phyloP scores from a whole-genome alignment of 2,113 vertebrate genomes.

The Nannobrachium achirus region DNA sequence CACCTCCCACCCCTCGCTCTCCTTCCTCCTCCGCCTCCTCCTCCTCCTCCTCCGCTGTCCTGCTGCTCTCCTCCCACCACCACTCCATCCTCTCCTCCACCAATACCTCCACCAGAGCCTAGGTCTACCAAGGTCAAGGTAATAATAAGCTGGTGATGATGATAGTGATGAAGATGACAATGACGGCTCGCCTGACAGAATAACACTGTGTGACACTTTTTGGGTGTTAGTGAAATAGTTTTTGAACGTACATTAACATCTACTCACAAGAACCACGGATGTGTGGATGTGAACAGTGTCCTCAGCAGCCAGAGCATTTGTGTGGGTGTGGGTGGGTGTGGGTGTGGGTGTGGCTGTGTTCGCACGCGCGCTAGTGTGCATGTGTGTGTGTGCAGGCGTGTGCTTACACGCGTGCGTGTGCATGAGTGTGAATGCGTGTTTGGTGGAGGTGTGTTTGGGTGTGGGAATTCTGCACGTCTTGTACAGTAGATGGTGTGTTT shows the following conservation, averaged over 20 bases:
- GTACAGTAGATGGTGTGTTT: too few relatives aligned
- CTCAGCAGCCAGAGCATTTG: too few relatives aligned
- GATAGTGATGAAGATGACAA: constrained; percentile 9
- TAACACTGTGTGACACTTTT: background rate
- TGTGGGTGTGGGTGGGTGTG: too few relatives aligned
- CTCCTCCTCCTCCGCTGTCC: background rate
- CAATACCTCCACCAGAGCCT: constrained; percentile 77
- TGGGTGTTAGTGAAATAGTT: background rate
- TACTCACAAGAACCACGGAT: background rate
- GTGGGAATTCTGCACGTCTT: too few relatives aligned
- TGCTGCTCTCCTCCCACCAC: too few relatives aligned
- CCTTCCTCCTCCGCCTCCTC: background rate
- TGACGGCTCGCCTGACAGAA: background rate
- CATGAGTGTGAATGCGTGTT: too few relatives aligned
- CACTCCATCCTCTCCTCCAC: constrained; percentile 20
- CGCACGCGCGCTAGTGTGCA: too few relatives aligned
- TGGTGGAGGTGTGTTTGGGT: too few relatives aligned
- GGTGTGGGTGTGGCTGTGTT: too few relatives aligned
- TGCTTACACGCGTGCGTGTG: too few relatives aligned
- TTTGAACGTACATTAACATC: constrained; percentile 21
- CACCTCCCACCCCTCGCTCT: background rate
- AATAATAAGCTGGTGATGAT: constrained; percentile 61
- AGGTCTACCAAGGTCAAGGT: constrained; percentile 88
- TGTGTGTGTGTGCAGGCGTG: too few relatives aligned
- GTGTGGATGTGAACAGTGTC: background rate